phyloP scores from a whole-genome alignment of 2,888 invertebrate genomes.

The Leucophenga montana region DNA sequence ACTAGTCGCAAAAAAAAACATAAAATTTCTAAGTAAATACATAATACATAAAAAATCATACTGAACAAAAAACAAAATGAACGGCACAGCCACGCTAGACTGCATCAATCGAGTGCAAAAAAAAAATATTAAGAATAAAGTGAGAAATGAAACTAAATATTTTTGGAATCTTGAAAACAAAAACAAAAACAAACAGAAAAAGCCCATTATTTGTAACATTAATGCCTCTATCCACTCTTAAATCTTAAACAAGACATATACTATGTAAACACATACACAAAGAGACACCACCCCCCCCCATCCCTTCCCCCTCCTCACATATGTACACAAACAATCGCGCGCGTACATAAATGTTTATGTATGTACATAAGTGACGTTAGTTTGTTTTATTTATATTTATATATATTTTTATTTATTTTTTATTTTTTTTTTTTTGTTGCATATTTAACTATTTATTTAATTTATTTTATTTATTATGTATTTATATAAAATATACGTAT shows the following conservation, averaged over 20 bases:
- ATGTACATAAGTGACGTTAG: neutral
- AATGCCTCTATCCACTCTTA: slow-evolving; percentile 21
- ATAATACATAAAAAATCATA: neutral
- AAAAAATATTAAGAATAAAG: slow-evolving; percentile 9
- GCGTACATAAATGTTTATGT: neutral
- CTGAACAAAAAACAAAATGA: too few species aligned
- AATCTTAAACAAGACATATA: slow-evolving; percentile 5
- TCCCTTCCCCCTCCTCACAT: too few species aligned
- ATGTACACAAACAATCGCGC: slow-evolving; percentile 7
- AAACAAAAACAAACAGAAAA: too few species aligned
- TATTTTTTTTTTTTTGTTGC: slow-evolving; percentile 65
- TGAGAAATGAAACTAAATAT: slow-evolving; percentile 23
- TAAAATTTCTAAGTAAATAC: slow-evolving; percentile 3
- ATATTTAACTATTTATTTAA: slow-evolving; percentile 56
- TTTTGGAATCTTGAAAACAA: slow-evolving; percentile 18
- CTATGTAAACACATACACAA: slow-evolving; percentile 4
- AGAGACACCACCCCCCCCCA: neutral
- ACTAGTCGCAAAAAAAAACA: slow-evolving; percentile 27
- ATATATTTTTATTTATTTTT: slow-evolving; percentile 57
- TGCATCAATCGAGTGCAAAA: neutral
- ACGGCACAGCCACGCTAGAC: neutral
- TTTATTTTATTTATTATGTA: too few species aligned
- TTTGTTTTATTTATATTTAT: slow-evolving; percentile 25
- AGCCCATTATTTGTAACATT: slow-evolving; percentile 18
- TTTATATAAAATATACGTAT: slow-evolving; percentile 11